Conservation (phyloP, 2,113 vertebrate genomes). For the Antennarius striatus region DNA sequence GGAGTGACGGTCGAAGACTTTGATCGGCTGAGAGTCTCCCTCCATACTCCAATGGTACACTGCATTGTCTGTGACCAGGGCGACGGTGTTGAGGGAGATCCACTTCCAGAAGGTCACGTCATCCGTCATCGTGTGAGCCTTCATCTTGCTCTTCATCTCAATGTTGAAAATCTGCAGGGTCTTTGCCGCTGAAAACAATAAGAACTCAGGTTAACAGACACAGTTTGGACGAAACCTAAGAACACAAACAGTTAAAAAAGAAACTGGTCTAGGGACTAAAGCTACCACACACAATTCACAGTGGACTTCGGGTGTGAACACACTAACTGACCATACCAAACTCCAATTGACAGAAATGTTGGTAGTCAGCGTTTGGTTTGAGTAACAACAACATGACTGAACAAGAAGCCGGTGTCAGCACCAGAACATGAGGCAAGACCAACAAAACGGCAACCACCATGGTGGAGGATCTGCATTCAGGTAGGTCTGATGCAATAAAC, state of each 20-base stretch:
- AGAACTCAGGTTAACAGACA: slow-evolving; percentile 21
- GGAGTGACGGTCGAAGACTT: slow-evolving; percentile 98
- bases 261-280: slow-evolving; percentile 17
- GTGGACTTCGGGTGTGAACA: slow-evolving; percentile 39
- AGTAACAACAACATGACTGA: slow-evolving; percentile 52
- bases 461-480: slow-evolving; percentile 76
- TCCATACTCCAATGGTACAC: slow-evolving; percentile 99
- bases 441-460: slow-evolving; percentile 65
- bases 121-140: slow-evolving; percentile 99
- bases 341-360: slow-evolving; percentile 46
- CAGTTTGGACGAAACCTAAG: not conserved
- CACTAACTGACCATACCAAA: slow-evolving; percentile 45
- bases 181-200: slow-evolving; percentile 90
- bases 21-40: slow-evolving; percentile 96
- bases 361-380: slow-evolving; percentile 43
- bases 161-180: slow-evolving; percentile 99
- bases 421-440: slow-evolving; percentile 68
- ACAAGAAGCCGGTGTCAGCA: slow-evolving; percentile 58
- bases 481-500: slow-evolving; percentile 42
- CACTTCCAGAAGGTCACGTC: slow-evolving; percentile 99
- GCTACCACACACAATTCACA: slow-evolving; percentile 55
- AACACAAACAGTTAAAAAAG: not conserved
- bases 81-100: slow-evolving; percentile 98
- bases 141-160: slow-evolving; percentile 99
- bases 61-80: slow-evolving; percentile 96